These are phyloP conservation scores for Pammene fasciana DNA, from an alignment of 2,888 invertebrate genomes.

Conservation along the genomic window DNA sequence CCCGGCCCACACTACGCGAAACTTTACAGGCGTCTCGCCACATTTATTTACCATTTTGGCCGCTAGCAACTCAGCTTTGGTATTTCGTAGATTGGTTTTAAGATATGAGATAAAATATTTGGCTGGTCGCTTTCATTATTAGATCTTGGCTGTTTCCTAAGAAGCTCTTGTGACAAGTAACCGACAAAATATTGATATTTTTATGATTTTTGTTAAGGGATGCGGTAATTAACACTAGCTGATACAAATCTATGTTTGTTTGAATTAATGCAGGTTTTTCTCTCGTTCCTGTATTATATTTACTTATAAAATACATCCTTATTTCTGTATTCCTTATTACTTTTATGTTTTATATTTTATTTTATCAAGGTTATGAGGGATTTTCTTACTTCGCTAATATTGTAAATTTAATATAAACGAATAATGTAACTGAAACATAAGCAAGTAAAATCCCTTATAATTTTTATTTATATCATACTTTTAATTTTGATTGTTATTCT, in stretches of 20 bases:
- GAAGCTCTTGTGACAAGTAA: slow-evolving; percentile 61
- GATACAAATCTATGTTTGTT: slow-evolving; percentile 43
- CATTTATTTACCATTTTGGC: slow-evolving; percentile 66
- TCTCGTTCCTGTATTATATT: slow-evolving; percentile 56
- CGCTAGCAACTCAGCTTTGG: slow-evolving; percentile 74
- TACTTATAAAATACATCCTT: slow-evolving; percentile 14
- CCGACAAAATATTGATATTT: slow-evolving; percentile 46
- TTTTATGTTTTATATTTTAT: slow-evolving; percentile 43
- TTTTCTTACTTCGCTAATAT: not conserved
- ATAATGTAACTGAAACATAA: not conserved
- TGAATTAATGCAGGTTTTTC: slow-evolving; percentile 52
- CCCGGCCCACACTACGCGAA: slow-evolving; percentile 50
- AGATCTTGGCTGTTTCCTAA: slow-evolving; percentile 73
- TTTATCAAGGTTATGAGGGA: slow-evolving; percentile 27
- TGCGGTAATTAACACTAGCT: slow-evolving; percentile 56
- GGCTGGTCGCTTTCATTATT: slow-evolving; percentile 75
- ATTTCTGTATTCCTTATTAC: slow-evolving; percentile 24
- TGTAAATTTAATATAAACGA: not conserved
- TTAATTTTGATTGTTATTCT: no score
- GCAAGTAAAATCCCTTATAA: slow-evolving; percentile 3
- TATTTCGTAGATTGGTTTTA: slow-evolving; percentile 61
- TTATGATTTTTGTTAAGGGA: slow-evolving; percentile 50
- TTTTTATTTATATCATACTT: not conserved
- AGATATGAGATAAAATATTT: slow-evolving; percentile 65
- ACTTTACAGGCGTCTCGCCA: slow-evolving; percentile 51